Evolutionary conservation across 2,113 vertebrate genomes (phyloP).

Genomic region (Halcyon malimbica): DNA sequence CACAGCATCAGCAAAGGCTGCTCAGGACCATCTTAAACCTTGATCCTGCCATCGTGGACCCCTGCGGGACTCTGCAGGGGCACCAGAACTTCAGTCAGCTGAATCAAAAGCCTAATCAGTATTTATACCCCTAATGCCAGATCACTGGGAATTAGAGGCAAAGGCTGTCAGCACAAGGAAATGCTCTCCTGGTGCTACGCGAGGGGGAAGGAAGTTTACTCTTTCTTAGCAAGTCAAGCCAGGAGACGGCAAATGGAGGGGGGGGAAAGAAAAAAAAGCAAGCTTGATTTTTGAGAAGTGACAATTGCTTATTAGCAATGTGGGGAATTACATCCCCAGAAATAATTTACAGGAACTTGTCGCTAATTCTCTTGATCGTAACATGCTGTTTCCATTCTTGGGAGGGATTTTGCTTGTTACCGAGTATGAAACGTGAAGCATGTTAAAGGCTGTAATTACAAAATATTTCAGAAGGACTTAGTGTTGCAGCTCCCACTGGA

Average conservation of each 20-base stretch:
- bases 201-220: background rate
- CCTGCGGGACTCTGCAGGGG: background rate
- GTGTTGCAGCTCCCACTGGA: background rate
- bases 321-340: conserved; percentile 34
- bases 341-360: conserved; percentile 31
- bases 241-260: background rate
- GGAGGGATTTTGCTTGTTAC: conserved; percentile 31
- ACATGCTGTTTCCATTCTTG: conserved; percentile 1
- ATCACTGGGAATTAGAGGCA: conserved; percentile 16
- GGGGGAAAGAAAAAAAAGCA: too few species aligned
- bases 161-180: conserved; percentile 12
- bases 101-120: conserved; percentile 24
- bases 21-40: background rate
- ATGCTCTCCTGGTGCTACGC: background rate
- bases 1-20: background rate
- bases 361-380: conserved; percentile 14
- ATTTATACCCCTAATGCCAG: background rate
- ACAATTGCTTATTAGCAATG: conserved; percentile 60
- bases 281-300: conserved; percentile 31
- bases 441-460: conserved; percentile 28
- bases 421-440: background rate
- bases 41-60: background rate
- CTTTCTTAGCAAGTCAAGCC: background rate
- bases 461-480: background rate
- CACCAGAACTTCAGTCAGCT: background rate